These are phyloP conservation scores for Poeciliopsis retropinna DNA, from an alignment of 2,113 vertebrate genomes.

Conservation along the genomic window DNA sequence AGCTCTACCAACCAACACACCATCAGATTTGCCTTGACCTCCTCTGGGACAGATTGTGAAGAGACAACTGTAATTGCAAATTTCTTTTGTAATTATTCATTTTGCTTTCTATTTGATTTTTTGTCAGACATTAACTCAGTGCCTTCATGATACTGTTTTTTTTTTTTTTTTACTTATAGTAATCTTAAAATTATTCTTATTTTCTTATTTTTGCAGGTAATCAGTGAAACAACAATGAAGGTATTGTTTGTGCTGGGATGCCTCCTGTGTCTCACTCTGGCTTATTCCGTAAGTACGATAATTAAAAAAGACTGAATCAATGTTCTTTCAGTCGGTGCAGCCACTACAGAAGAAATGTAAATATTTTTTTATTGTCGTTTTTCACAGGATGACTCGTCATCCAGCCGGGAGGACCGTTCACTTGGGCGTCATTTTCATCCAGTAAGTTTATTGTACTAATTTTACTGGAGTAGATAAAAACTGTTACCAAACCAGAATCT, in stretches of 20 bases:
- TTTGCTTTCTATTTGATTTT: neutral
- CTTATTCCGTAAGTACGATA: neutral
- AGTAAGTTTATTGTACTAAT: neutral
- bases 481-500: neutral
- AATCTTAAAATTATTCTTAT: neutral
- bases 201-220: neutral
- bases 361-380: neutral
- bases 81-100: neutral
- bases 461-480: neutral
- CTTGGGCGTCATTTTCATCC: no score
- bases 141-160: neutral
- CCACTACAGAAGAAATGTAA: no score
- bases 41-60: neutral
- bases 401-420: neutral
- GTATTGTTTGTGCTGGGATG: constrained; percentile 2
- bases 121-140: no score
- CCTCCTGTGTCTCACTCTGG: constrained; percentile 9
- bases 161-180: neutral
- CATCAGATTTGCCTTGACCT: neutral
- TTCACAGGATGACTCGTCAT: neutral
- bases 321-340: neutral
- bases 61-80: constrained; percentile 2
- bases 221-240: neutral
- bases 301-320: neutral
- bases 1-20: neutral